These are phyloP conservation scores for Oreohelix idahoensis DNA, from an alignment of 1,140 invertebrate species.

Conservation along the genomic window DNA sequence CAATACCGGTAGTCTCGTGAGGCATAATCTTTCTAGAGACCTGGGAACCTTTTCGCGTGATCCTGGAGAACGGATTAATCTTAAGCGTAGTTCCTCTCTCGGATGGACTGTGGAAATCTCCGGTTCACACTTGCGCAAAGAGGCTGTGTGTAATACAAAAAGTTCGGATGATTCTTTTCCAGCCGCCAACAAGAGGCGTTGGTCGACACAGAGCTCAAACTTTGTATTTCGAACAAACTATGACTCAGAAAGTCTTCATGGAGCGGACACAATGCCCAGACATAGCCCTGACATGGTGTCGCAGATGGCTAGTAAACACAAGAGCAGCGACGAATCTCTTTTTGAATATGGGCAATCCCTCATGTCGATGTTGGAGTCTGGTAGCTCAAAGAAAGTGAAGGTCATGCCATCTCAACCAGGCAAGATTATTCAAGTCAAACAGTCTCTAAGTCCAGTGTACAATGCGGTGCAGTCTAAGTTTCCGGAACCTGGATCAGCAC, in stretches of 20 bases:
- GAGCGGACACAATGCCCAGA: not conserved
- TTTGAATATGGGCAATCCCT: not conserved
- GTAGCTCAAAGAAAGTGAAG: slow-evolving; percentile 2
- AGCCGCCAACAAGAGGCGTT: not conserved
- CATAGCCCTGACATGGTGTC: not conserved
- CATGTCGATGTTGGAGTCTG: not conserved
- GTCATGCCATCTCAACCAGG: slow-evolving; percentile 4
- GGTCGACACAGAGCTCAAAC: not conserved
- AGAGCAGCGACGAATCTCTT: not conserved
- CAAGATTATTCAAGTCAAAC: not conserved
- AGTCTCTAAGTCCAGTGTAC: slow-evolving; percentile 2
- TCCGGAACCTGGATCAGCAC: not conserved
- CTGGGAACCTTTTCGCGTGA: not conserved
- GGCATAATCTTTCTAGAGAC: not conserved
- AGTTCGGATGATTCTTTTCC: not conserved
- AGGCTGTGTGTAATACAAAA: not conserved
- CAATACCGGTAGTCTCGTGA: not conserved
- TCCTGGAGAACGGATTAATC: not conserved
- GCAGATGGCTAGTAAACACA: not conserved
- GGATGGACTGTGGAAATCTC: not conserved
- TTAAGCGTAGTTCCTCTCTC: not conserved
- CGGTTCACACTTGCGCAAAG: not conserved
- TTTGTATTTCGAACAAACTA: not conserved
- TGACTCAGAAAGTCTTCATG: not conserved
- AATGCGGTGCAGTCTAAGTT: not conserved